A percentile compares a stretch with the other conserved stretches of the same genome.
Evolutionary conservation across 2,888 invertebrate species (phyloP).

Genomic region (Cerceris rybyensis): DNA sequence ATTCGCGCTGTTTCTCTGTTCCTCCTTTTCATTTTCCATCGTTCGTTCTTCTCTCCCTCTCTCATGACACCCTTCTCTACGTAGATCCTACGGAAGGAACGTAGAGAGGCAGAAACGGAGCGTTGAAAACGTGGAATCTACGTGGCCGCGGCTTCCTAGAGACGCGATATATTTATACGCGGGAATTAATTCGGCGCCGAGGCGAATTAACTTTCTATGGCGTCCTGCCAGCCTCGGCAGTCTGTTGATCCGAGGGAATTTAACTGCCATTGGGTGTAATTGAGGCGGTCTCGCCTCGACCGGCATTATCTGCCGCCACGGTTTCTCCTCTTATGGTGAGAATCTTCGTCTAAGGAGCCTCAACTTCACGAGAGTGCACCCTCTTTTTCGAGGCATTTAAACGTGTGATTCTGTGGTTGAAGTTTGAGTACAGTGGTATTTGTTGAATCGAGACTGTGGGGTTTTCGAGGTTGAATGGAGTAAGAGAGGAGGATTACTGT

Average conservation of each 20-base stretch:
- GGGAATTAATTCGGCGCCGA: conserved; percentile 74
- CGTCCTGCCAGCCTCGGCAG: conserved; percentile 55
- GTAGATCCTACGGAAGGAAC: background rate
- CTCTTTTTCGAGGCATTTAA: too few species aligned
- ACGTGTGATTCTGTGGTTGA: too few species aligned
- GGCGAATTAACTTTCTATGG: conserved; percentile 72
- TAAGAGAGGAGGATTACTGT: too few species aligned
- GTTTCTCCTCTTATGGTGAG: background rate
- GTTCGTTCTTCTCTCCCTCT: background rate
- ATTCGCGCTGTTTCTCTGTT: background rate
- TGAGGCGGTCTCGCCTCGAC: conserved; percentile 28
- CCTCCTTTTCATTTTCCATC: background rate
- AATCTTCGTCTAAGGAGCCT: background rate
- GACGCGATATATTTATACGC: conserved; percentile 71
- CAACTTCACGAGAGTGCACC: background rate
- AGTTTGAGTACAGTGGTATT: background rate
- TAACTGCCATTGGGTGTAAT: conserved; percentile 62
- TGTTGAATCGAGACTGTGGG: background rate
- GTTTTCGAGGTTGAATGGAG: too few species aligned
- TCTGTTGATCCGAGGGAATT: conserved; percentile 69
- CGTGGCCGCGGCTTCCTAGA: conserved; percentile 33
- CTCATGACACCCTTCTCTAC: background rate
- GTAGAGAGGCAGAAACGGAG: background rate
- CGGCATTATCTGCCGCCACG: conserved; percentile 17
- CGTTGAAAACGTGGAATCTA: conserved; percentile 42